Conservation (phyloP, 2,888 invertebrate species). For the Seladonia tumulorum region DNA sequence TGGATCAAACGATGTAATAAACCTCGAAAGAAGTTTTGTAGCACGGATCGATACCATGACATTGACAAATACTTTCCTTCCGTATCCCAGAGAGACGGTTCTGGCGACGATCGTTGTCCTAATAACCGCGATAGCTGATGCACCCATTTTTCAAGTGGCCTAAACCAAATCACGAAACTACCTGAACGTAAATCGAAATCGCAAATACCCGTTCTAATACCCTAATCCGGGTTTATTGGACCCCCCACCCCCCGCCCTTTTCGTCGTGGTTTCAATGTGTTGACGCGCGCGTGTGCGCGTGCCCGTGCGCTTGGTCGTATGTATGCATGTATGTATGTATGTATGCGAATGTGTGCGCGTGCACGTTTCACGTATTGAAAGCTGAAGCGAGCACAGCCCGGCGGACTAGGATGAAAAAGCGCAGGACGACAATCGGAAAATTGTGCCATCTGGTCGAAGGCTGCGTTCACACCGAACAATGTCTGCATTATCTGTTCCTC, state of each 20-base stretch:
- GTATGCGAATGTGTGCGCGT: not conserved
- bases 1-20: not conserved
- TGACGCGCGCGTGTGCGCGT: not conserved
- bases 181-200: constrained; percentile 59
- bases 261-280: not conserved
- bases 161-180: constrained; percentile 57
- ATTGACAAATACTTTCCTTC: not conserved
- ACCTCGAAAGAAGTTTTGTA: not conserved
- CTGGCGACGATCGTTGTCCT: not conserved
- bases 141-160: constrained; percentile 37
- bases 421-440: constrained; percentile 70
- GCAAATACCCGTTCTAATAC: constrained; percentile 55
- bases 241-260: not conserved
- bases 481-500: constrained; percentile 70
- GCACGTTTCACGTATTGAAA: constrained; percentile 57
- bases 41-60: not conserved
- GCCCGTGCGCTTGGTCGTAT: too few relatives aligned
- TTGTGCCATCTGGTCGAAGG: constrained; percentile 73
- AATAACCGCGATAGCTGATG: constrained; percentile 47
- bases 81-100: not conserved
- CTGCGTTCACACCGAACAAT: constrained; percentile 72
- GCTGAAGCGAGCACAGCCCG: constrained; percentile 31
- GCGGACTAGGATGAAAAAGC: constrained; percentile 60
- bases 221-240: constrained; percentile 59
- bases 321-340: not conserved